Conservation (phyloP, 2,797 vertebrate genomes). For the Tinamus major region DNA sequence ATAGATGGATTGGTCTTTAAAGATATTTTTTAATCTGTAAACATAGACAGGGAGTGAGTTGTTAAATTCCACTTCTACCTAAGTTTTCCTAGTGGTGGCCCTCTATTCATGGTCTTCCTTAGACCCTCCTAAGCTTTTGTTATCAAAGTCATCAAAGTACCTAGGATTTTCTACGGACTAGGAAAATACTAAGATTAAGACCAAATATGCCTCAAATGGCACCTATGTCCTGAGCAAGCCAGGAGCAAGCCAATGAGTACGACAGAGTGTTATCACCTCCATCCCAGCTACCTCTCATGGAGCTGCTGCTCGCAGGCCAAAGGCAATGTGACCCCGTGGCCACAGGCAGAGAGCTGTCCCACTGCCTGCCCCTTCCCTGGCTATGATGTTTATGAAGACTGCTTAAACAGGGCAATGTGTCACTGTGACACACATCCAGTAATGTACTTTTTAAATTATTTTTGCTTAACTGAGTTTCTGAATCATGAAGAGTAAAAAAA, state of each 20-base stretch:
- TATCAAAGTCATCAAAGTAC: background rate
- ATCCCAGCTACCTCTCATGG: rapidly evolving
- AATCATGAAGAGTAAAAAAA: conserved; percentile 49
- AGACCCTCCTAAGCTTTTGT: background rate
- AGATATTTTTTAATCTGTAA: background rate
- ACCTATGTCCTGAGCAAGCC: background rate
- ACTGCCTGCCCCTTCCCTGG: background rate
- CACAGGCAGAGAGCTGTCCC: background rate
- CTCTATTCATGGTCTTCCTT: background rate
- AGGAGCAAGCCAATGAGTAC: no score
- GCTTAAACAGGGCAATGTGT: background rate
- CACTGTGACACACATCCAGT: conserved; percentile 17
- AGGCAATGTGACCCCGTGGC: rapidly evolving
- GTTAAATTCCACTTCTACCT: background rate
- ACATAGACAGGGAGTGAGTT: background rate
- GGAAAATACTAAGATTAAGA: background rate
- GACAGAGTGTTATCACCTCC: background rate
- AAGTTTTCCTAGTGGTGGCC: rapidly evolving
- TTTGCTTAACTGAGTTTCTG: conserved; percentile 52
- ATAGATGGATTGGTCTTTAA: background rate
- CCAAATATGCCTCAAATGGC: background rate
- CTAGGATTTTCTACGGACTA: background rate
- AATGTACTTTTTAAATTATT: conserved; percentile 30
- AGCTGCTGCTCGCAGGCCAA: background rate
- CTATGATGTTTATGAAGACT: background rate